Conservation (phyloP, 1,140 invertebrate species). For the Mya arenaria region DNA sequence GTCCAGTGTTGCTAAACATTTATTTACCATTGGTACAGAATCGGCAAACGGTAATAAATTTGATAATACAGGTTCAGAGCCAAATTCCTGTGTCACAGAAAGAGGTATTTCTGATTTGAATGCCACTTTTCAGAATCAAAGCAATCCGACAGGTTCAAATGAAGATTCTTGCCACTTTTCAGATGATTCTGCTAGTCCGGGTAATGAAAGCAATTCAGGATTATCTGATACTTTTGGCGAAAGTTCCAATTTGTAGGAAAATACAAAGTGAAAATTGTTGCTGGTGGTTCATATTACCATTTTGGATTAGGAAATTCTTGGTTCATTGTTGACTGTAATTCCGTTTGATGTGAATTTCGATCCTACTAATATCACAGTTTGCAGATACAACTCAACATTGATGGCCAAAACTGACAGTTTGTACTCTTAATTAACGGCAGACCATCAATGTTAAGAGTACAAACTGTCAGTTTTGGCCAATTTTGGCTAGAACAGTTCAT, state of each 20-base stretch:
- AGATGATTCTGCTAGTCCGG: conserved; percentile 19
- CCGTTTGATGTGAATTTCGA: conserved; percentile 33
- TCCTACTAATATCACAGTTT: too few relatives aligned
- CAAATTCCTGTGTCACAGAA: conserved; percentile 20
- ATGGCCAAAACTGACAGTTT: conserved; percentile 52
- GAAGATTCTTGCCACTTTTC: conserved; percentile 43
- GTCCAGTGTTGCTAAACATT: conserved; percentile 40
- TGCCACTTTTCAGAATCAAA: conserved; percentile 11
- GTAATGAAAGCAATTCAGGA: conserved; percentile 27
- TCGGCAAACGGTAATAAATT: background rate
- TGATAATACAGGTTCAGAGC: conserved; percentile 23
- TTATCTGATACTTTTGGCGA: conserved; percentile 18
- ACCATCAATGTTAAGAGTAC: conserved; percentile 57
- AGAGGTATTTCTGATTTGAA: conserved; percentile 38
- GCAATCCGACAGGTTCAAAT: conserved; percentile 24
- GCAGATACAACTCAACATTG: conserved; percentile 54
- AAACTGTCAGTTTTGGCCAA: conserved; percentile 57
- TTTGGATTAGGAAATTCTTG: conserved; percentile 47
- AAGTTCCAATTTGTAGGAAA: conserved; percentile 12
- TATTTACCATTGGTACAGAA: conserved; percentile 10
- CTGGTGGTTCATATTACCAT: conserved; percentile 51
- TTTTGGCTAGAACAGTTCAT: conserved; percentile 33
- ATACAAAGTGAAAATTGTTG: conserved; percentile 23
- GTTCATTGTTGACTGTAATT: conserved; percentile 30
- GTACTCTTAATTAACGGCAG: too few relatives aligned